Conservation (phyloP, 2,888 invertebrate species). For the Drosophila melanosoma region DNA sequence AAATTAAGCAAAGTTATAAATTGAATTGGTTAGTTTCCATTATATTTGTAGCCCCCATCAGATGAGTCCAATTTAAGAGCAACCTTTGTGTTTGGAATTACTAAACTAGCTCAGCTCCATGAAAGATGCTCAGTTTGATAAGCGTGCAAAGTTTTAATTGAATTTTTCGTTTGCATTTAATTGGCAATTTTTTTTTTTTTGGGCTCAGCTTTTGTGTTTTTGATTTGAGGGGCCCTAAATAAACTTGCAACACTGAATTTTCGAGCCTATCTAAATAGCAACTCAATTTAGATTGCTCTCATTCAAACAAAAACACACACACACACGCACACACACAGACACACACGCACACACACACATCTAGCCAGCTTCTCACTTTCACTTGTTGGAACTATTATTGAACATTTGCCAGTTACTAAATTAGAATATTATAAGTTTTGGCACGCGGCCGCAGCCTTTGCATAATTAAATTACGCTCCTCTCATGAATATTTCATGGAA, state of each 20-base stretch:
- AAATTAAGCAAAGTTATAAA: slow-evolving; percentile 50
- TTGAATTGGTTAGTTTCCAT: slow-evolving; percentile 16
- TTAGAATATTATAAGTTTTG: slow-evolving; percentile 75
- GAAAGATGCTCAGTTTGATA: slow-evolving; percentile 51
- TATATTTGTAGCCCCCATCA: not conserved
- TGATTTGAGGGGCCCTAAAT: slow-evolving; percentile 36
- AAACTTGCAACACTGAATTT: slow-evolving; percentile 42
- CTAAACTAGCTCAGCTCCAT: slow-evolving; percentile 40
- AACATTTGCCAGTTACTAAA: slow-evolving; percentile 75
- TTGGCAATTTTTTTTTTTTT: slow-evolving; percentile 22
- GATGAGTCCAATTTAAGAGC: slow-evolving; percentile 14
- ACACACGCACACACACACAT: not conserved
- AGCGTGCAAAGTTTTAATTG: slow-evolving; percentile 60
- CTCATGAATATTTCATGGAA: slow-evolving; percentile 72
- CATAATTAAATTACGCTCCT: slow-evolving; percentile 74
- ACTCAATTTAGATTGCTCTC: slow-evolving; percentile 20
- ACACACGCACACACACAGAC: not conserved
- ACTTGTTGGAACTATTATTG: slow-evolving; percentile 60
- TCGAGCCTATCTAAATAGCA: slow-evolving; percentile 48
- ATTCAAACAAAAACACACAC: not conserved
- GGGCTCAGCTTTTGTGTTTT: slow-evolving; percentile 12
- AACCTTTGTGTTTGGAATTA: slow-evolving; percentile 38
- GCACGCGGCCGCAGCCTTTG: slow-evolving; percentile 69
- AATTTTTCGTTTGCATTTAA: slow-evolving; percentile 60
- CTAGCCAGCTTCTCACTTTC: slow-evolving; percentile 12